phyloP scores from a whole-genome alignment of 2,113 vertebrate species.

The Ceyx cyanopectus region DNA sequence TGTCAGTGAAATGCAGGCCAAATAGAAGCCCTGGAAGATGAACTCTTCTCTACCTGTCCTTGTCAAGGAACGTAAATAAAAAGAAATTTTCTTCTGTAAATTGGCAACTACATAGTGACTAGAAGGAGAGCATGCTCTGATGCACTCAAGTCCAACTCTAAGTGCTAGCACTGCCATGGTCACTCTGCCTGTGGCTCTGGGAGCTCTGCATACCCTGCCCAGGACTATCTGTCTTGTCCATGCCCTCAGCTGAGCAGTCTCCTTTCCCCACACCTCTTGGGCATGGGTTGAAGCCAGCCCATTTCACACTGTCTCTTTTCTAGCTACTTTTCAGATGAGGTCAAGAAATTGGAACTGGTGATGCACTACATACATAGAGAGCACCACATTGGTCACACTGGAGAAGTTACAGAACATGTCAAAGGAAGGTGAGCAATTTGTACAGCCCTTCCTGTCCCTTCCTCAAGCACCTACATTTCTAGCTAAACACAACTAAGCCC shows the following conservation, averaged over 20 bases:
- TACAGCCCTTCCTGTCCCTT: fast-evolving
- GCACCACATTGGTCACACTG: fast-evolving
- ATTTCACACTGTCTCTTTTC: not conserved
- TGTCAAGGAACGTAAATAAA: not conserved
- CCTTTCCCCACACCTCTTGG: not conserved
- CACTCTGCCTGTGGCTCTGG: not conserved
- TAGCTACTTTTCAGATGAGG: not conserved
- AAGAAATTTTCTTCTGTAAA: not conserved
- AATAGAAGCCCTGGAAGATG: not conserved
- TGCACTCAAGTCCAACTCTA: not conserved
- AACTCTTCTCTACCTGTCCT: not conserved
- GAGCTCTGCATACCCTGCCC: not conserved
- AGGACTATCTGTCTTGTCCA: not conserved
- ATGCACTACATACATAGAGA: fast-evolving
- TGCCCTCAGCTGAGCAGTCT: not conserved
- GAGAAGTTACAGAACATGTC: fast-evolving
- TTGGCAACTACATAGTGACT: not conserved
- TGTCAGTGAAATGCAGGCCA: not conserved
- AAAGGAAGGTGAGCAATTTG: fast-evolving
- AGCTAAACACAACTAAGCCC: fast-evolving
- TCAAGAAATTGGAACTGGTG: not conserved
- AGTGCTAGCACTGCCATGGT: not conserved
- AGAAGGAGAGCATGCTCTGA: not conserved
- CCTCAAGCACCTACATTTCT: fast-evolving
- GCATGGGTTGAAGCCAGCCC: not conserved